A percentile compares a stretch with the other conserved stretches of the same genome.
phyloP scores from a whole-genome alignment of 2,113 vertebrate species.

The Phyllostomus discolor region DNA sequence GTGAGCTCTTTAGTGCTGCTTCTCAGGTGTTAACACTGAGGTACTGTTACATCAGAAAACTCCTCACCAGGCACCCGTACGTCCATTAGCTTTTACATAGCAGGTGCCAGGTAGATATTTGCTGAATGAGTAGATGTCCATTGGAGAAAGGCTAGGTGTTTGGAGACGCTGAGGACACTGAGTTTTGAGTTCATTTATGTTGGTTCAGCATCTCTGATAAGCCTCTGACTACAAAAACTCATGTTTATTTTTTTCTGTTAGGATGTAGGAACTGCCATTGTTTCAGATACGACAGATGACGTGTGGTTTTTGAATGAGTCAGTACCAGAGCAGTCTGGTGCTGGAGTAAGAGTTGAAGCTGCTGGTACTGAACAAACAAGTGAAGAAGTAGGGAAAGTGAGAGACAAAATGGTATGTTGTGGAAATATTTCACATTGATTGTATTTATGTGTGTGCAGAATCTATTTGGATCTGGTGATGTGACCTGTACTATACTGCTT shows the following conservation, averaged over 20 bases:
- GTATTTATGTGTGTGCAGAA: background rate
- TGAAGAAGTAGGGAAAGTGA: conserved; percentile 76
- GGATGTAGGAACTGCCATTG: conserved; percentile 94
- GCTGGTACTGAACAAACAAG: conserved; percentile 74
- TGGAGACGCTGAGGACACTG: background rate
- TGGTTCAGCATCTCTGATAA: background rate
- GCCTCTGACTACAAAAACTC: conserved; percentile 12
- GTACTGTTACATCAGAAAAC: conserved; percentile 7
- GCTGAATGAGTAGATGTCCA: background rate
- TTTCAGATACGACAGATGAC: conserved; percentile 97
- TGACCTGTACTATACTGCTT: background rate
- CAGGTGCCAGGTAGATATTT: background rate
- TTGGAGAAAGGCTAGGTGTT: background rate
- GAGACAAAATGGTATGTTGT: conserved; percentile 79
- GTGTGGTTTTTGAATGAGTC: conserved; percentile 94
- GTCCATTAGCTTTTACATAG: background rate
- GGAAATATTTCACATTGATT: background rate
- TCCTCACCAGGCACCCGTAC: background rate
- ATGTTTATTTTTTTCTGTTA: conserved; percentile 79
- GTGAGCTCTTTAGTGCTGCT: background rate
- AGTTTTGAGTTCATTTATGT: conserved; percentile 19
- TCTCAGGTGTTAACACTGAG: background rate
- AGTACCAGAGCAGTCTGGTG: conserved; percentile 87
- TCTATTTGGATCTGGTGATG: background rate
- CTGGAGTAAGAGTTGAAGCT: conserved; percentile 86